Evolutionary conservation across 2,888 invertebrate genomes (phyloP), one percentile per base, ranked within the genome.

Genomic region (Teleiodes luculella): DNA sequence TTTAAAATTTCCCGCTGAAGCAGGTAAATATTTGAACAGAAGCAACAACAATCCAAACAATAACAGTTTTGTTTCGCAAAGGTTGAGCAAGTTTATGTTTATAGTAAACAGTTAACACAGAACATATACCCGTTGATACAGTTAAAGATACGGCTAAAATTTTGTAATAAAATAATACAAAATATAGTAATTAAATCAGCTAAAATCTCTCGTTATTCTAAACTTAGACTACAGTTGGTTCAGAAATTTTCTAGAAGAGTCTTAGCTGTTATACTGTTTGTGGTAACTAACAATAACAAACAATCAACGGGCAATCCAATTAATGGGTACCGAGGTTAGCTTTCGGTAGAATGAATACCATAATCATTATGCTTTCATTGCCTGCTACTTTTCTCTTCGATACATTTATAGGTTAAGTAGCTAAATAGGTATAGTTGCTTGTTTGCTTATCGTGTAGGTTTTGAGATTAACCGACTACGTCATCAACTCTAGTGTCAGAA

Each of bases 251-350:
- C 13, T 37, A 14, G 7, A 7, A 14, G 14, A 37, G 37, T 37
- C 37, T 14, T 35, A 10, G 10, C 1, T n/a, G n/a, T n/a, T 35
- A 1, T 2, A 16, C 16, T 39, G 16, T 41, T 18, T 18, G 39
- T 20, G 39, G 53, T 57, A 58, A 62, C 58, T 64, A 66, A 74
- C 66, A 70, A 67, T 66, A 74, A 62, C 71, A 73, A 70, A 76
- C 72, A 78, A 78, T 76, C 75, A 73, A 75, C 74, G 72, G 72
- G 72, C 76, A 68, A 83, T 83, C 76, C 78, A 83, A 83, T 85
- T 81, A 85, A 80, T 72, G 72, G 62, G 62, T 74, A 70, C 70
- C 52, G 71, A 74, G 67, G 74, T 79, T 73, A 75, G 76, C 77
- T 78, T 78, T 74, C 74, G 72, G 70, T 63, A 68, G 72, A 83